Evolutionary conservation across 2,797 vertebrate genomes (phyloP), one percentile per base, ranked within the genome.

Genomic region (Acanthiza pusilla): DNA sequence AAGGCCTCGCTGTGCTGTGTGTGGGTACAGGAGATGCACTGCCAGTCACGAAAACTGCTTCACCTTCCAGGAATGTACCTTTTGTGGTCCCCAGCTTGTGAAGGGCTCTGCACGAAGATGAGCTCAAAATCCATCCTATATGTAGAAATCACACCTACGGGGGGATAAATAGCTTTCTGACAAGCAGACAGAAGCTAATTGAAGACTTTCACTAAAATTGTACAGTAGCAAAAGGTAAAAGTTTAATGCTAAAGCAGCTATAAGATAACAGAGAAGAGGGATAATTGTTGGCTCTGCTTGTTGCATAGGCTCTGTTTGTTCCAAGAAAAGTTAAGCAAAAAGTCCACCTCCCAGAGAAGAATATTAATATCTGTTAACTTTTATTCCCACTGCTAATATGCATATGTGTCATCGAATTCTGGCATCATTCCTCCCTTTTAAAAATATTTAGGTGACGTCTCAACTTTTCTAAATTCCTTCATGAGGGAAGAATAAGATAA

Each of bases 401-500:
- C 72, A 76, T 86, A 42, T 68, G 22, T 86, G 63, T 88, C 78
- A 81, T 76, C n/a, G 4, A 82, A 73, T 83, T 62, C 40, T 62
- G 65, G 61, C 63, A 70, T 82, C 50, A 27, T 84, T 73, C 48
- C 66, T 76, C 38, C 50, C 26, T 58, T 91, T 82, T 40, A 91
- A 89, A 74, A 29, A n/a, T 67, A 67, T 62, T 94, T 85, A 70
- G 45, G 61, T 75, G 78, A 34, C 4, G 9, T 76, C 58, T 84
- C 90, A 83, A 90, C 51, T 79, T 60, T 70, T 77, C 87, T 94
- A 82, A 87, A 51, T 73, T 68, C 71, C 88, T 87, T 70, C 80
- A 40, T 36, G 67, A 79, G 42, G 43, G 89, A 62, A 86, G 91
- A 92, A 86, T 48, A 80, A 80, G 75, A 88, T 75, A 73, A 84